A percentile compares a stretch with the other conserved stretches of the same genome.
Evolutionary conservation across 2,888 invertebrate genomes (phyloP).

Genomic region (Heteromurus nitidus): DNA sequence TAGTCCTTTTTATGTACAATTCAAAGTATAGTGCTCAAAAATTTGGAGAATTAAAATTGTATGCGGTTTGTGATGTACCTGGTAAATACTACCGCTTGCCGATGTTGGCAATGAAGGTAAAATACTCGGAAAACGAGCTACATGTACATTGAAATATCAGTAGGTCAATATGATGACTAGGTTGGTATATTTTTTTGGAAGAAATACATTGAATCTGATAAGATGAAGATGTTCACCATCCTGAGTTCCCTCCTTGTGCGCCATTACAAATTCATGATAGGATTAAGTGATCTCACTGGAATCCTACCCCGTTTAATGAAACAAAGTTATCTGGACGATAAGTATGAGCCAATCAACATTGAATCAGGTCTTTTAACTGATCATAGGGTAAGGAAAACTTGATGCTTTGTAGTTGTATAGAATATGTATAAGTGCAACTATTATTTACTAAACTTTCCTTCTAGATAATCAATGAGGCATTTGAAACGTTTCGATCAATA

Average conservation of each 20-base stretch:
- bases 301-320: slow-evolving; percentile 36
- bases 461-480: slow-evolving; percentile 39
- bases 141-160: no score
- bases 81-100: slow-evolving; percentile 45
- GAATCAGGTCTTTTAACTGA: slow-evolving; percentile 19
- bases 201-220: slow-evolving; percentile 9
- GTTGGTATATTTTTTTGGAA: not conserved
- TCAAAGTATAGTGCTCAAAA: slow-evolving; percentile 12
- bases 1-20: not conserved
- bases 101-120: not conserved
- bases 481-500: slow-evolving; percentile 1
- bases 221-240: slow-evolving; percentile 26
- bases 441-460: not conserved
- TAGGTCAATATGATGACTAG: not conserved
- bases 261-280: slow-evolving; percentile 17
- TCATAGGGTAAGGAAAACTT: not conserved
- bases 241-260: slow-evolving; percentile 21
- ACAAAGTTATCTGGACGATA: slow-evolving; percentile 12
- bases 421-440: not conserved
- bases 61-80: slow-evolving; percentile 28
- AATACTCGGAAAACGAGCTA: slow-evolving; percentile 27
- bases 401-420: no score
- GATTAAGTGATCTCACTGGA: slow-evolving; percentile 46
- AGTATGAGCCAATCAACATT: not conserved
- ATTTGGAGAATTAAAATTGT: slow-evolving; percentile 30